These are phyloP conservation scores for Blennius ocellaris DNA, from an alignment of 2,113 vertebrate genomes.

Conservation along the genomic window DNA sequence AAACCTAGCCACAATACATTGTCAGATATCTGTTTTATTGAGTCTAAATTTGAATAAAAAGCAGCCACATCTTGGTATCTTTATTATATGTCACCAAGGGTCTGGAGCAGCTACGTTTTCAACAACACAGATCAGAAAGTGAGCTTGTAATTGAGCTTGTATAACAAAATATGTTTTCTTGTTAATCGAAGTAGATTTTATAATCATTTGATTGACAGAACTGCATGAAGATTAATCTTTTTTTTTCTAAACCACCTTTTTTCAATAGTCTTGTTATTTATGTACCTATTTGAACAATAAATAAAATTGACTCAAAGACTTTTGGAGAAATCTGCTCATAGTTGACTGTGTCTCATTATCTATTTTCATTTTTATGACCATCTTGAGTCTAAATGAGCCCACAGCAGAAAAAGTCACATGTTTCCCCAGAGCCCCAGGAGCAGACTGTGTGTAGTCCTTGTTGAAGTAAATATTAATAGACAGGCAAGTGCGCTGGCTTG, in stretches of 20 bases:
- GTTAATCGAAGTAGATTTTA: background rate
- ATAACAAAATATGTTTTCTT: too few relatives aligned
- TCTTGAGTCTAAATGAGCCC: conserved; percentile 36
- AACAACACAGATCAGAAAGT: too few relatives aligned
- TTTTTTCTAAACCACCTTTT: background rate
- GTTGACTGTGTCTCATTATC: background rate
- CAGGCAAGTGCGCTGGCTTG: conserved; percentile 51
- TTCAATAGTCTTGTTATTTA: background rate
- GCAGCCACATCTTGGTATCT: too few relatives aligned
- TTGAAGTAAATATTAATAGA: conserved; percentile 69
- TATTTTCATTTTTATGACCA: conserved; percentile 20
- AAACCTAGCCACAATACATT: too few relatives aligned
- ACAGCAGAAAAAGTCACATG: conserved; percentile 42
- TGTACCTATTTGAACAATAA: background rate
- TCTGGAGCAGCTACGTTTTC: too few relatives aligned
- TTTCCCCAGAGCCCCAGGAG: conserved; percentile 30
- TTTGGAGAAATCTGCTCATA: conserved; percentile 1
- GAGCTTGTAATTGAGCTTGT: too few relatives aligned
- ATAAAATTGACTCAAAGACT: too few relatives aligned
- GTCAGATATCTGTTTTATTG: too few relatives aligned
- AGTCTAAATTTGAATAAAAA: too few relatives aligned
- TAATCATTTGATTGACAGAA: background rate
- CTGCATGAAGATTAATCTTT: background rate
- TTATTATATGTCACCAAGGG: too few relatives aligned
- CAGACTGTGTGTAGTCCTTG: conserved; percentile 43